These are phyloP conservation scores for Hoplostethus atlanticus DNA, from an alignment of 2,797 vertebrate genomes.

Conservation along the genomic window DNA sequence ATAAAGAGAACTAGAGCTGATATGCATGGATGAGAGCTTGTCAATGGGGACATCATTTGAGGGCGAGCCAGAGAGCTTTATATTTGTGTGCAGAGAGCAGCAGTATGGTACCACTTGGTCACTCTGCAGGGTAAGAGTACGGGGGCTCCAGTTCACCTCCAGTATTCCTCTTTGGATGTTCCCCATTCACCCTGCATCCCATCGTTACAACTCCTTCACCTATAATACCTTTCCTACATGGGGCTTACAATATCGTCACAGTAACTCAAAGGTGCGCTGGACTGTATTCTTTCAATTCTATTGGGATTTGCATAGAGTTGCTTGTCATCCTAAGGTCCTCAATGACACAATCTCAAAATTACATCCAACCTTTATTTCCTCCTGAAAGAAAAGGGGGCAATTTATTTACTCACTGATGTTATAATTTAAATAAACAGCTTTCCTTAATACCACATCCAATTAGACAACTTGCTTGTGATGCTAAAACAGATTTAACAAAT, in stretches of 20 bases:
- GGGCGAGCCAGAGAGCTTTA: constrained; percentile 57
- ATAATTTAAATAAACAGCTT: constrained; percentile 6
- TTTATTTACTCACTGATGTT: constrained; percentile 7
- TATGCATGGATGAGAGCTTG: constrained; percentile 61
- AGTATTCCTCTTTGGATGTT: constrained; percentile 50
- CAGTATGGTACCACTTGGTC: constrained; percentile 41
- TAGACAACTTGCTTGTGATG: constrained; percentile 1
- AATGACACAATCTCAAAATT: constrained; percentile 19
- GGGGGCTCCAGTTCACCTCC: constrained; percentile 50
- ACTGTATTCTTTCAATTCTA: constrained; percentile 34
- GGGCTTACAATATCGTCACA: constrained; percentile 58
- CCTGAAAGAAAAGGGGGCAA: background rate
- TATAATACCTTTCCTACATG: constrained; percentile 18
- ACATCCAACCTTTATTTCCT: constrained; percentile 11
- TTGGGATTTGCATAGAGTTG: constrained; percentile 76
- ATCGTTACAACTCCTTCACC: constrained; percentile 43
- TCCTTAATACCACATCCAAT: background rate
- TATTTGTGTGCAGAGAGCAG: constrained; percentile 65
- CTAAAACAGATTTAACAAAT: background rate
- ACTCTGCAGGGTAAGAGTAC: constrained; percentile 49
- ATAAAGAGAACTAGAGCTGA: constrained; percentile 71
- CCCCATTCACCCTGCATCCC: constrained; percentile 48
- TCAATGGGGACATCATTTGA: constrained; percentile 60
- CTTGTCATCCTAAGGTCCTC: constrained; percentile 45
- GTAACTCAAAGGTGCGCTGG: constrained; percentile 55